Evolutionary conservation across 2,888 invertebrate genomes (phyloP).

Genomic region (Rhagonycha lutea): DNA sequence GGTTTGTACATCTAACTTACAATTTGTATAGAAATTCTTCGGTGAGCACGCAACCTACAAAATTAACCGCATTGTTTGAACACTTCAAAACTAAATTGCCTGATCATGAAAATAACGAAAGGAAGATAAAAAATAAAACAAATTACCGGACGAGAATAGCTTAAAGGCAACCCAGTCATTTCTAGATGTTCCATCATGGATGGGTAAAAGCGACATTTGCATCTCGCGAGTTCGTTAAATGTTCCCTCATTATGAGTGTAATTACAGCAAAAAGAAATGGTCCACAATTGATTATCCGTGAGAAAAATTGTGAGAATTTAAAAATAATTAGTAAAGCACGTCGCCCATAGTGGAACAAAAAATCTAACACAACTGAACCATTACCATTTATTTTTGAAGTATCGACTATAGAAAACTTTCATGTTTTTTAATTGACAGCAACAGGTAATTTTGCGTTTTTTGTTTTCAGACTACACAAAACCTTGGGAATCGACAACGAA

Average conservation of each 20-base stretch:
- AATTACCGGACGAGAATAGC: conserved; percentile 9
- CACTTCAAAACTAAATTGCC: conserved; percentile 10
- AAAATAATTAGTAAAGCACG: conserved; percentile 26
- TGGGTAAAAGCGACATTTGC: conserved; percentile 17
- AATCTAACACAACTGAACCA: conserved; percentile 6
- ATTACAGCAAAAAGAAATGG: neutral
- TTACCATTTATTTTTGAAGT: conserved; percentile 16
- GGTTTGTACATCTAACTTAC: conserved; percentile 4
- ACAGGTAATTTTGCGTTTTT: conserved; percentile 4
- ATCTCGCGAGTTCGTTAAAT: conserved; percentile 14
- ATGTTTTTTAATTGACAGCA: conserved; percentile 17
- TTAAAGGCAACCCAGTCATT: conserved; percentile 4
- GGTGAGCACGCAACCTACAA: conserved; percentile 5
- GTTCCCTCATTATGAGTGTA: conserved; percentile 12
- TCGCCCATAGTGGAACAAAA: conserved; percentile 13
- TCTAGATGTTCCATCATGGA: neutral
- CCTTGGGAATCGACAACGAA: neutral
- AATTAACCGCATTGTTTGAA: conserved; percentile 14
- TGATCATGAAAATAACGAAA: conserved; percentile 15
- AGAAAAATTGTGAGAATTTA: conserved; percentile 19
- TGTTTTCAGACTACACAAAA: conserved; percentile 4
- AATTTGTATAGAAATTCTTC: conserved; percentile 1
- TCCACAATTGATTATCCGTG: conserved; percentile 25
- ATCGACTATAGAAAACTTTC: conserved; percentile 12
- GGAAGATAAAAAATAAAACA: conserved; percentile 13